Evolutionary conservation across 2,888 invertebrate species (phyloP).

Genomic region (Epinotia brunnichana): DNA sequence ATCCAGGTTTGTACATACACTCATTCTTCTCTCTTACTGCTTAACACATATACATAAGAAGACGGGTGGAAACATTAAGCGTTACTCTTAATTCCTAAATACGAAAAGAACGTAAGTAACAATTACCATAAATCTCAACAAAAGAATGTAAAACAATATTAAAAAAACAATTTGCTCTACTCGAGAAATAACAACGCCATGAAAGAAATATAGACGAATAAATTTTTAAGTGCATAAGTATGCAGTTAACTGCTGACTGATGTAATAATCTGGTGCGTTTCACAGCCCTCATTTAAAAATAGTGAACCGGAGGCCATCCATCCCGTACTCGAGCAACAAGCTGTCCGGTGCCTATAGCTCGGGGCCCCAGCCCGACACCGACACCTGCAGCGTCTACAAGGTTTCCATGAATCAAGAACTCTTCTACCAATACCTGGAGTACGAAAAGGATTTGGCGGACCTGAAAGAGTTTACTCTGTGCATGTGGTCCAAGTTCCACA

Average conservation of each 20-base stretch:
- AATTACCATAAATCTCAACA: too few relatives aligned
- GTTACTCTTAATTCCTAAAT: too few relatives aligned
- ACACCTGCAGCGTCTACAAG: slow-evolving; percentile 87
- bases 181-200: too few relatives aligned
- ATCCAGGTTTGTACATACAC: slow-evolving; percentile 56
- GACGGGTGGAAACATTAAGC: too few relatives aligned
- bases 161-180: too few relatives aligned
- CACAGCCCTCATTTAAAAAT: slow-evolving; percentile 61
- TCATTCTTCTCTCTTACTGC: background rate
- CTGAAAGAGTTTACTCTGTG: slow-evolving; percentile 93
- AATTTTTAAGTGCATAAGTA: too few relatives aligned
- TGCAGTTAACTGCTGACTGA: background rate
- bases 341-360: slow-evolving; percentile 51
- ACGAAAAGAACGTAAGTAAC: too few relatives aligned
- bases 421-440: slow-evolving; percentile 89
- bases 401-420: slow-evolving; percentile 87
- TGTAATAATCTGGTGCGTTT: background rate
- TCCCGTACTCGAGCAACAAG: slow-evolving; percentile 59
- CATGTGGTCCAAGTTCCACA: slow-evolving; percentile 92
- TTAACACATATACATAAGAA: too few relatives aligned
- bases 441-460: slow-evolving; percentile 88
- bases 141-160: too few relatives aligned
- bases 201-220: too few relatives aligned
- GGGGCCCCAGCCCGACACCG: slow-evolving; percentile 61
- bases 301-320: slow-evolving; percentile 66